phyloP scores from a whole-genome alignment of 23 tunicate species.

The Ascidia mentula region DNA sequence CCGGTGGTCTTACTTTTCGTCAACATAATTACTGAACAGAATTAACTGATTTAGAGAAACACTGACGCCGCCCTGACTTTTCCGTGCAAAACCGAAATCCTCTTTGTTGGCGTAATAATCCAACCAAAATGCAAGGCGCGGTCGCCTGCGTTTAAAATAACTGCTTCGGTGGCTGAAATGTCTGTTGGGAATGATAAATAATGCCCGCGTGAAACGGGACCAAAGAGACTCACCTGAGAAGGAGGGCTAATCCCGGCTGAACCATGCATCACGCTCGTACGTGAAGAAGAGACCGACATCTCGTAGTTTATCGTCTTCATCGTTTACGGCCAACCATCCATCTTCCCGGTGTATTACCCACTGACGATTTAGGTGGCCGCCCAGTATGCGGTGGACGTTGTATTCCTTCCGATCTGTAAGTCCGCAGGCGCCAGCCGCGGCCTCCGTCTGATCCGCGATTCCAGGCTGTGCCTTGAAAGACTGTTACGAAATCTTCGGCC shows the following conservation, averaged over 20 bases:
- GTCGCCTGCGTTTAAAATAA: no score
- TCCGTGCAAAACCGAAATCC: no score
- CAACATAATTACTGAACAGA: no score
- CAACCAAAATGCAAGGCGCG: no score
- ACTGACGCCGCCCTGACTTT: no score
- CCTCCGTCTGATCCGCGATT: not conserved
- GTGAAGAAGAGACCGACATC: slow-evolving; percentile 13
- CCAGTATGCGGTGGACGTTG: not conserved
- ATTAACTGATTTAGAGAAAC: no score
- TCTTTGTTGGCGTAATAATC: no score
- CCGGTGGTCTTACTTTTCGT: no score
- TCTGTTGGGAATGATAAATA: not conserved
- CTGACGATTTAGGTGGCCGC: slow-evolving; percentile 34
- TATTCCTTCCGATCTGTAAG: not conserved
- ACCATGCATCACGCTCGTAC: slow-evolving; percentile 11
- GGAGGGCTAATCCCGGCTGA: slow-evolving; percentile 1
- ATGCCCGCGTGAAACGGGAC: not conserved
- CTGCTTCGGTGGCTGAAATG: not conserved
- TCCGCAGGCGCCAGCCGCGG: slow-evolving; percentile 6
- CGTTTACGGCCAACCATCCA: slow-evolving; percentile 15
- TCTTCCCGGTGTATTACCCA: slow-evolving; percentile 12
- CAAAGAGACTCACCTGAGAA: not conserved
- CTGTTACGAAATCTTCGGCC: not conserved
- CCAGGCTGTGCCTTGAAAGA: not conserved
- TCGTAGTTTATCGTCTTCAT: not conserved